phyloP scores from a whole-genome alignment of 2,113 vertebrate species.

The Lepus europaeus region DNA sequence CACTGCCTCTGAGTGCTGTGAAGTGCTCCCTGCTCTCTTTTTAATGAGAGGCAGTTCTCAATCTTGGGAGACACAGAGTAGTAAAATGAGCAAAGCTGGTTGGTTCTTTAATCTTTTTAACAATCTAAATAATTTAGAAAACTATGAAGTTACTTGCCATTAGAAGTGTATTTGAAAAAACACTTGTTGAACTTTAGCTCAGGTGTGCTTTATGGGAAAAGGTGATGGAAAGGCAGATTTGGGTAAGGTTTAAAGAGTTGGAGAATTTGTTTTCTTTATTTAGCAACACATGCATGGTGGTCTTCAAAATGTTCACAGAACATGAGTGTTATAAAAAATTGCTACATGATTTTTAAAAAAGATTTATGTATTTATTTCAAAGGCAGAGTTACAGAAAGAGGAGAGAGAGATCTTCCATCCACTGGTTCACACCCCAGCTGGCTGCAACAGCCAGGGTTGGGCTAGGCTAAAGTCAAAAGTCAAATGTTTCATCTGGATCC shows the following conservation, averaged over 20 bases:
- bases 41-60: conserved; percentile 27
- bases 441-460: too few species aligned
- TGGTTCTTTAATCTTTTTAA: background rate
- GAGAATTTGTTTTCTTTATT: conserved; percentile 38
- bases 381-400: too few species aligned
- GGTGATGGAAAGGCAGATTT: background rate
- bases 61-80: background rate
- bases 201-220: background rate
- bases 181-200: background rate
- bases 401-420: too few species aligned
- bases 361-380: too few species aligned
- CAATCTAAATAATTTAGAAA: conserved; percentile 32
- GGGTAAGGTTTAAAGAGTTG: background rate
- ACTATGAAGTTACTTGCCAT: background rate
- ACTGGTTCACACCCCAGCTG: too few species aligned
- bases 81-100: background rate
- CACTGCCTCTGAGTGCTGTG: background rate
- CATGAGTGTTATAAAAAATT: too few species aligned
- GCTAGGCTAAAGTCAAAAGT: too few species aligned
- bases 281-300: background rate
- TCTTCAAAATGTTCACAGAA: too few species aligned
- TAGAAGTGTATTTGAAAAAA: background rate
- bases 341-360: too few species aligned
- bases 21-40: background rate
- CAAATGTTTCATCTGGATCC: too few species aligned